Conservation (phyloP, 30 jellyfish, hydroid and myxozoan genomes). For the Turritopsis rubra region DNA sequence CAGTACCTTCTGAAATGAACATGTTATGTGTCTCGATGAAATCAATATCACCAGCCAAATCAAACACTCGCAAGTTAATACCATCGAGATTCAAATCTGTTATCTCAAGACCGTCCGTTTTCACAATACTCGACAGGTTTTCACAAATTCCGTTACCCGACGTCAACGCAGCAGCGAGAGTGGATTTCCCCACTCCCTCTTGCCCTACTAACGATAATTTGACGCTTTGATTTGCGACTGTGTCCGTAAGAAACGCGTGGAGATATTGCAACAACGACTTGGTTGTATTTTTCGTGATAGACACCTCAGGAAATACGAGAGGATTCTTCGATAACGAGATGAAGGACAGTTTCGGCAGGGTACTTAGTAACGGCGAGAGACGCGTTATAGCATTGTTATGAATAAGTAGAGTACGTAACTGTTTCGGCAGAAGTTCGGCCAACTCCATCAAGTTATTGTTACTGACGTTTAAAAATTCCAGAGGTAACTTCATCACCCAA, state of each 20-base stretch:
- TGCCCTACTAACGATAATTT: slow-evolving; percentile 35
- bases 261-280: slow-evolving; percentile 11
- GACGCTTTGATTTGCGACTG: slow-evolving; percentile 9
- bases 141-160: slow-evolving; percentile 30
- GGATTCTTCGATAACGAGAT: slow-evolving; percentile 23
- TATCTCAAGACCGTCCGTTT: slow-evolving; percentile 37
- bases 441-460: not conserved
- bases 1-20: slow-evolving; percentile 43
- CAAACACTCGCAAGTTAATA: slow-evolving; percentile 27
- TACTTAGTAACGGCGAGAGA: slow-evolving; percentile 31
- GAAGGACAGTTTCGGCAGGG: not conserved
- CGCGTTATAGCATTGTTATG: slow-evolving; percentile 10
- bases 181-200: slow-evolving; percentile 35
- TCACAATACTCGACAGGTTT: not conserved
- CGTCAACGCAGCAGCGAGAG: slow-evolving; percentile 14
- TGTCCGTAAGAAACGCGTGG: slow-evolving; percentile 24
- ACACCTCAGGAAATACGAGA: slow-evolving; percentile 28
- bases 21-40: slow-evolving; percentile 39
- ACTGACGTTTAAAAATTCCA: not conserved
- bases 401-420: not conserved
- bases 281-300: slow-evolving; percentile 26
- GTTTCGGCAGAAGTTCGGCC: slow-evolving; percentile 30
- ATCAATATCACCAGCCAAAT: slow-evolving; percentile 44
- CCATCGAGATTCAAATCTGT: slow-evolving; percentile 11
- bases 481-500: slow-evolving; percentile 11